A percentile compares a stretch with the other conserved stretches of the same genome.
Evolutionary conservation across 2,888 invertebrate species (phyloP).

Genomic region (Drosophila siamana): DNA sequence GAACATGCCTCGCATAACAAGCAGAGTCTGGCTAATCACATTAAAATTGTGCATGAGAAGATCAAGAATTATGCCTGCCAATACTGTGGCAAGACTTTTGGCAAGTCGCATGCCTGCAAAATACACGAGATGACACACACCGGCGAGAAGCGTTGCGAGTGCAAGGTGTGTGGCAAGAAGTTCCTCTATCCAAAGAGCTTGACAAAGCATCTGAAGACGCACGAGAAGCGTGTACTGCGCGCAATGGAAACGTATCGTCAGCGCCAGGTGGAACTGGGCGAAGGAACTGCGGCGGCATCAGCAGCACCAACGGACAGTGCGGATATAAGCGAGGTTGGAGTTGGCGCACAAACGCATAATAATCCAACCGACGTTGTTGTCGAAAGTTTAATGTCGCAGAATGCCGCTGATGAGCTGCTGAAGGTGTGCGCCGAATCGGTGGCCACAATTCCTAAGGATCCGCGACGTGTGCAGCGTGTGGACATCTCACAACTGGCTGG

Average conservation of each 20-base stretch:
- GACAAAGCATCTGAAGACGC: constrained; percentile 82
- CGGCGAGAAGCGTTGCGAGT: constrained; percentile 82
- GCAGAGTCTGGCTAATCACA: constrained; percentile 81
- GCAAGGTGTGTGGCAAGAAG: constrained; percentile 82
- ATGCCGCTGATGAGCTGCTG: constrained; percentile 81
- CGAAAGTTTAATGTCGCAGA: constrained; percentile 65
- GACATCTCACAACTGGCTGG: constrained; percentile 81
- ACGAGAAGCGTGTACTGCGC: constrained; percentile 82
- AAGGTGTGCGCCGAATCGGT: constrained; percentile 83
- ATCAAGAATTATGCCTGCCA: constrained; percentile 83
- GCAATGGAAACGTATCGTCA: constrained; percentile 83
- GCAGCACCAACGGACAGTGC: constrained; percentile 17
- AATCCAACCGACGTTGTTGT: constrained; percentile 12
- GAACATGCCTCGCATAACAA: constrained; percentile 83
- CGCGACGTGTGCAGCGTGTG: constrained; percentile 81
- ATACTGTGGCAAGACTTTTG: constrained; percentile 83
- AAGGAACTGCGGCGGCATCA: constrained; percentile 43
- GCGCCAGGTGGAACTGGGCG: constrained; percentile 78
- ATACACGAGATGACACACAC: constrained; percentile 84
- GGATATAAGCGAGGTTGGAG: neutral
- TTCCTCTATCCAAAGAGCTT: constrained; percentile 82
- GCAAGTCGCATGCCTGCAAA: constrained; percentile 83
- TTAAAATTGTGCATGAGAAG: constrained; percentile 82
- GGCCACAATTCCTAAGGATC: constrained; percentile 82
- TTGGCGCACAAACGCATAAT: neutral